Percentiles rank a stretch among this genome's conserved stretches.
Evolutionary conservation across 2,113 vertebrate genomes (phyloP).

Genomic region (human (Homo sapiens)): GRCh38 chr7:139863501-139864000

Average conservation of each 20-base stretch:
- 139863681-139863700: not conserved
- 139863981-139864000: not conserved
- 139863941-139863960: not conserved
- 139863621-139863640: not conserved
- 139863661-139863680: not conserved
- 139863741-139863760: not conserved
- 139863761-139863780: constrained; percentile 12
- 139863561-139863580: not conserved
- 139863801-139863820: not conserved
- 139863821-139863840: not conserved
- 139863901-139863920: not conserved
- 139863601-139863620: not conserved
- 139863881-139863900: not conserved
- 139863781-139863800: not conserved
- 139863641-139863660: not conserved
- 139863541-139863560: not conserved
- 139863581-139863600: not conserved
- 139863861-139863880: not conserved
- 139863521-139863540: not conserved
- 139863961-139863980: not conserved
- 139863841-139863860: constrained; percentile 20
- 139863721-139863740: not conserved
- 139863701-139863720: not conserved
- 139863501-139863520: not conserved
- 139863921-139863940: not conserved